phyloP scores from a whole-genome alignment of 1,140 invertebrate species.

The Leptoteleia sp. region DNA sequence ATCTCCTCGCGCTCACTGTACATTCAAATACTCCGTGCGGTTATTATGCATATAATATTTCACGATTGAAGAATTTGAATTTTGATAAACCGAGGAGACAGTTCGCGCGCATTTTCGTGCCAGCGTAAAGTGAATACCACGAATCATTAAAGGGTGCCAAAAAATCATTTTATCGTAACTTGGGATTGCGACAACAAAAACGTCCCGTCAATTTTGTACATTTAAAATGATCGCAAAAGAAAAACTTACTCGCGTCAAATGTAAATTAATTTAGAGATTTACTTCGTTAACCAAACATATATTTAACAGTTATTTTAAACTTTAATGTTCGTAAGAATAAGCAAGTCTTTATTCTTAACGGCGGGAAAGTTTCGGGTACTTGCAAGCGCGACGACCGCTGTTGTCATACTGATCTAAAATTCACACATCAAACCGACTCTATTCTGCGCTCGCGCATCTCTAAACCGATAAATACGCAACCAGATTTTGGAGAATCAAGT shows the following conservation, averaged over 20 bases:
- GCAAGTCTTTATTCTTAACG: too few species aligned
- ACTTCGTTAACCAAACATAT: background rate
- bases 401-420: constrained; percentile 64
- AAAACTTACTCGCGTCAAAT: too few species aligned
- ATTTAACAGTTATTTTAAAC: constrained; percentile 4
- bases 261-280: too few species aligned
- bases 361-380: constrained; percentile 17
- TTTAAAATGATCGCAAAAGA: background rate
- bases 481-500: constrained; percentile 26
- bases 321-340: background rate
- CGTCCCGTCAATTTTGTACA: background rate
- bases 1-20: background rate
- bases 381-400: constrained; percentile 57
- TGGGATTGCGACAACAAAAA: background rate
- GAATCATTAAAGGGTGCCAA: background rate
- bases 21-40: constrained; percentile 3
- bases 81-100: background rate
- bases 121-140: background rate
- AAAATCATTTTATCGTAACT: constrained; percentile 1
- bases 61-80: constrained; percentile 1
- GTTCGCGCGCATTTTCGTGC: background rate
- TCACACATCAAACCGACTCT: constrained; percentile 44
- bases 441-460: constrained; percentile 52
- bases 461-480: constrained; percentile 30
- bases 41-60: constrained; percentile 7